Evolutionary conservation across 2,888 invertebrate species (phyloP), one percentile per base, ranked within the genome.

Genomic region (Acanthosepion lycidas): DNA sequence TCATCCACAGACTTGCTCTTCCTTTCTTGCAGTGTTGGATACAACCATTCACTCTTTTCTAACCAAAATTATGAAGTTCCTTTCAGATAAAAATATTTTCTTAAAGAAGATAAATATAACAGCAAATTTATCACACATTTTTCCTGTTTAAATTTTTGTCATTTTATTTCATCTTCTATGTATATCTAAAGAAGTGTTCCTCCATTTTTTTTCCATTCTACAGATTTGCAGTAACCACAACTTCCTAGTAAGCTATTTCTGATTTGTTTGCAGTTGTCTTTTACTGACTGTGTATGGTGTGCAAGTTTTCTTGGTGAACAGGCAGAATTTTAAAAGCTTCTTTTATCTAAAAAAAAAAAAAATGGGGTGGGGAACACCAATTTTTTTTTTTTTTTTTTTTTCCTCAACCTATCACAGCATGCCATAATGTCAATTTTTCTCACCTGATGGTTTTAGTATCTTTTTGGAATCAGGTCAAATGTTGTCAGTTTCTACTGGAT

Each of bases 141-240:
- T 15, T 15, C 42, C 42, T 42, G 9, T 78, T 78, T n/a, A 33
- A 23, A 78, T 33, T 78, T 78, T 78, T 78, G 2, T n/a, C 9
- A 78, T 78, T n/a, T 15, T n/a, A n/a, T 78, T 59, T 78, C n/a
- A 78, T n/a, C 64, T 78, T 78, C n/a, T 5, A 78, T 78, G 33
- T 78, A 78, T 78, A 33, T 78, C 78, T 78, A 78, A 78, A 78
- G 78, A 78, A 78, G 33, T 78, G n/a, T 78, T 78, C 78, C 78
- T 78, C 78, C 78, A n/a, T 78, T n/a, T 78, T 78, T 78, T 33
- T 78, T 78, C 78, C 78, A 78, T 78, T 78, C 78, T 33, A 78
- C 78, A 78, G 78, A 78, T 78, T 78, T n/a, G 78, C 78, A 78
- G 78, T 78, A 78, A n/a, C 78, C 78, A 78, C 78, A 78, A 78